Conservation (phyloP, 1,140 invertebrate species). For the Aphis craccivora region DNA sequence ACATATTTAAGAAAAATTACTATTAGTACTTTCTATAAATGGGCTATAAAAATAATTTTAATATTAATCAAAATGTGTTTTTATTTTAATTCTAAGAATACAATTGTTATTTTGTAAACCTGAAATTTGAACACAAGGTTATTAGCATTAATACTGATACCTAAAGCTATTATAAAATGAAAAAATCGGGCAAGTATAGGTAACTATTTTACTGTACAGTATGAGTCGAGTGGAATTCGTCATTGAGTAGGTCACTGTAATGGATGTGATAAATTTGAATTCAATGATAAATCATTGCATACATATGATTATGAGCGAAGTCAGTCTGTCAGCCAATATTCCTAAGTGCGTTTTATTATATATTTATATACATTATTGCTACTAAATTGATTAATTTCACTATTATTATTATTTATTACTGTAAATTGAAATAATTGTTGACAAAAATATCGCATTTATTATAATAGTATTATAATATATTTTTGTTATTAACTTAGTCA, state of each 20-base stretch:
- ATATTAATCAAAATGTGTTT: not conserved
- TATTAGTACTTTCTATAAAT: too few relatives aligned
- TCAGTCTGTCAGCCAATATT: not conserved
- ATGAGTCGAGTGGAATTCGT: not conserved
- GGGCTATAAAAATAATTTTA: not conserved
- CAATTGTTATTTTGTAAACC: slow-evolving; percentile 12
- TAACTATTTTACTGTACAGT: not conserved
- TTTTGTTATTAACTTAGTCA: too few relatives aligned
- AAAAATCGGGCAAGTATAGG: not conserved
- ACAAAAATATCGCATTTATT: too few relatives aligned
- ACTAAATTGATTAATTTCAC: too few relatives aligned
- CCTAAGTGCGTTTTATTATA: too few relatives aligned
- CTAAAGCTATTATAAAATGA: not conserved
- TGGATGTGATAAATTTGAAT: slow-evolving; percentile 2
- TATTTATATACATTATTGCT: too few relatives aligned
- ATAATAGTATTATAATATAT: too few relatives aligned
- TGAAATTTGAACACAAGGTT: slow-evolving; percentile 16
- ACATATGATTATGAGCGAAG: not conserved
- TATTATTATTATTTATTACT: too few relatives aligned
- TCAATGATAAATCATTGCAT: slow-evolving; percentile 9
- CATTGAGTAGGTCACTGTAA: slow-evolving; percentile 1
- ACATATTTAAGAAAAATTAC: too few relatives aligned
- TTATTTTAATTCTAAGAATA: not conserved
- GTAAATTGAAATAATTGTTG: too few relatives aligned
- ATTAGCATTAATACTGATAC: not conserved